These are phyloP conservation scores for Trypoxylon attenuatum DNA, from an alignment of 2,888 invertebrate genomes.

Conservation along the genomic window DNA sequence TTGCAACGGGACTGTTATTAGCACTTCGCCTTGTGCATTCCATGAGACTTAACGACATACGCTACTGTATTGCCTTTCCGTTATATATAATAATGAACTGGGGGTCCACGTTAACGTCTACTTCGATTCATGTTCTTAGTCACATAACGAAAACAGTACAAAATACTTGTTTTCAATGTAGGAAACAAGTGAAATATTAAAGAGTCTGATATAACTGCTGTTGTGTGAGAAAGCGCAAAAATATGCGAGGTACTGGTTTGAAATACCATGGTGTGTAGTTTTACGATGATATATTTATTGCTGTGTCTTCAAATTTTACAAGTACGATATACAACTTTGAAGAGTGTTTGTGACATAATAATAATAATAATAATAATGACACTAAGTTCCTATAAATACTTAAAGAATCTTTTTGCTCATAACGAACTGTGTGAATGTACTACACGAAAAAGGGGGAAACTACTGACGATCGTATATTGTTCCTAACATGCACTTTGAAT, in stretches of 20 bases:
- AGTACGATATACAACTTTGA: too few relatives aligned
- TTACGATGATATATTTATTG: slow-evolving; percentile 3
- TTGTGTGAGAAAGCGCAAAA: not conserved
- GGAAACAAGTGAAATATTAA: not conserved
- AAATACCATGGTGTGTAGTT: too few relatives aligned
- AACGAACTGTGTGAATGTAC: slow-evolving; percentile 19
- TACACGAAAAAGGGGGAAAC: slow-evolving; percentile 26
- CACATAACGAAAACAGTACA: not conserved
- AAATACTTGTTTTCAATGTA: slow-evolving; percentile 7
- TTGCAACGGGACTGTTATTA: not conserved
- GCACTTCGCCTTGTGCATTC: slow-evolving; percentile 1
- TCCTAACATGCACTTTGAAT: slow-evolving; percentile 18
- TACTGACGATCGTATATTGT: slow-evolving; percentile 21
- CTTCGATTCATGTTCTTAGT: too few relatives aligned
- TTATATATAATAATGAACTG: too few relatives aligned
- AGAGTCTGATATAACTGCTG: not conserved
- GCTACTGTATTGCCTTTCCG: too few relatives aligned
- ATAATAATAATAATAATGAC: slow-evolving; percentile 24
- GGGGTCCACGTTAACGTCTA: too few relatives aligned
- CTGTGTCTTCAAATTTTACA: too few relatives aligned
- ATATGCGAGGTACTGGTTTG: not conserved
- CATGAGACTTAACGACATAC: not conserved
- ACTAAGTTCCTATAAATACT: slow-evolving; percentile 47
- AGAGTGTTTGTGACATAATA: slow-evolving; percentile 13
- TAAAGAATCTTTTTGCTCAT: slow-evolving; percentile 45